Percentiles rank a stretch among this genome's conserved stretches.
Conservation (phyloP, 2,797 vertebrate species). For the Sus cebifrons region DNA sequence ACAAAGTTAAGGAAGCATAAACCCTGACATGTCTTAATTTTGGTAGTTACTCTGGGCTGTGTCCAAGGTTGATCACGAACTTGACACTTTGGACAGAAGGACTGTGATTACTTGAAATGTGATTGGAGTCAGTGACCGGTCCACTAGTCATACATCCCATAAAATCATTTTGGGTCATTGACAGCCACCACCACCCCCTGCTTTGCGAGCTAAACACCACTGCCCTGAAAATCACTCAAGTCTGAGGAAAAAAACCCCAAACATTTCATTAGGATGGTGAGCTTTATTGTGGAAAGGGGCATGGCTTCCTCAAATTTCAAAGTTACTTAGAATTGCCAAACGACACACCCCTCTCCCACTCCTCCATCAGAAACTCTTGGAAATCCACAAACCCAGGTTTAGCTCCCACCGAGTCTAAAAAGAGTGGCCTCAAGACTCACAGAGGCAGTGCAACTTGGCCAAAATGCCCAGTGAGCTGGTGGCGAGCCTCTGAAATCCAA, state of each 20-base stretch:
- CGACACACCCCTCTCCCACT: too few species aligned
- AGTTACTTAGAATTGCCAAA: background rate
- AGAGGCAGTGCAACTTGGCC: background rate
- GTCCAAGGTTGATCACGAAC: background rate
- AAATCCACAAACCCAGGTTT: background rate
- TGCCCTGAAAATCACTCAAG: background rate
- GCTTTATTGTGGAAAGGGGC: background rate
- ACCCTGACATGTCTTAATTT: background rate
- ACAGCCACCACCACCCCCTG: background rate
- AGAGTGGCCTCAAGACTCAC: background rate
- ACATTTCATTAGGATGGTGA: background rate
- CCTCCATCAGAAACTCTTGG: background rate
- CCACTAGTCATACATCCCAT: background rate
- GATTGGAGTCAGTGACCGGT: background rate
- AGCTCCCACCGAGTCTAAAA: background rate
- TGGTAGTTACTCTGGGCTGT: background rate
- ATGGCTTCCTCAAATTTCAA: background rate
- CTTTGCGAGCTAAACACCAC: background rate
- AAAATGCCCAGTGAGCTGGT: background rate
- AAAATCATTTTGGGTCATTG: background rate
- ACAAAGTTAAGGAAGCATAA: background rate
- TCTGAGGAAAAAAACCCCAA: rapidly evolving
- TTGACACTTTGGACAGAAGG: background rate
- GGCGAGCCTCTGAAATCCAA: background rate
- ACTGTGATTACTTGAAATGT: background rate